phyloP scores from a whole-genome alignment of 2,113 vertebrate genomes.

The Osmerus mordax region DNA sequence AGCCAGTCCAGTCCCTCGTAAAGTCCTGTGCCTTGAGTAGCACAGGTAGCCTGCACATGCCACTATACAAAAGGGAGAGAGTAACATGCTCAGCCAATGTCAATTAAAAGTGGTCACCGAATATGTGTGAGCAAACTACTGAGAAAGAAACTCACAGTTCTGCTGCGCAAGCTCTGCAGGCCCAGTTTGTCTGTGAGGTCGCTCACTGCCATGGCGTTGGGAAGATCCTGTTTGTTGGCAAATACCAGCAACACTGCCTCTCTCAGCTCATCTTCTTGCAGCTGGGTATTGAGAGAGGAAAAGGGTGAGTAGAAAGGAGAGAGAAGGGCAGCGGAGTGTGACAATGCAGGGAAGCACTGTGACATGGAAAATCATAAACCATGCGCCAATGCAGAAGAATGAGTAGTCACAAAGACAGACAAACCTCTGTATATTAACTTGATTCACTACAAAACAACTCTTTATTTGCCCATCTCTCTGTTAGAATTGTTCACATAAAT shows the following conservation, averaged over 20 bases:
- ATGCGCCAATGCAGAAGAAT: neutral
- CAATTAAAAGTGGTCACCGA: neutral
- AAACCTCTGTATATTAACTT: constrained; percentile 1
- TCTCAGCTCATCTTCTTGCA: constrained; percentile 83
- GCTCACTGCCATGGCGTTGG: constrained; percentile 82
- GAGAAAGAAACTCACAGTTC: constrained; percentile 70
- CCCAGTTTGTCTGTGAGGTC: constrained; percentile 86
- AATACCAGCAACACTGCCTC: constrained; percentile 85
- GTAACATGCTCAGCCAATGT: neutral
- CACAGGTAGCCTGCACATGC: constrained; percentile 84
- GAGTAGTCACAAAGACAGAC: constrained; percentile 5
- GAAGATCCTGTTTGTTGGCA: constrained; percentile 91
- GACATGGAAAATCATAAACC: neutral
- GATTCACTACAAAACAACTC: neutral
- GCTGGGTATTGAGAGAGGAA: constrained; percentile 47
- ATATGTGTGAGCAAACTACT: neutral
- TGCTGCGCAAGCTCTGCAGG: constrained; percentile 75
- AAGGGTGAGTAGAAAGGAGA: neutral
- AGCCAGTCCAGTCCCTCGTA: constrained; percentile 90
- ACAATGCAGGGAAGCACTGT: neutral
- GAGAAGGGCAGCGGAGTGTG: neutral
- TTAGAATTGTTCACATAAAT: neutral
- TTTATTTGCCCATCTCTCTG: neutral
- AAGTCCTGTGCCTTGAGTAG: constrained; percentile 84
- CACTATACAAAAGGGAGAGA: constrained; percentile 67